Base-by-base conservation (phyloP, 1,140 invertebrate species). In the Carposina sasakii region DNA sequence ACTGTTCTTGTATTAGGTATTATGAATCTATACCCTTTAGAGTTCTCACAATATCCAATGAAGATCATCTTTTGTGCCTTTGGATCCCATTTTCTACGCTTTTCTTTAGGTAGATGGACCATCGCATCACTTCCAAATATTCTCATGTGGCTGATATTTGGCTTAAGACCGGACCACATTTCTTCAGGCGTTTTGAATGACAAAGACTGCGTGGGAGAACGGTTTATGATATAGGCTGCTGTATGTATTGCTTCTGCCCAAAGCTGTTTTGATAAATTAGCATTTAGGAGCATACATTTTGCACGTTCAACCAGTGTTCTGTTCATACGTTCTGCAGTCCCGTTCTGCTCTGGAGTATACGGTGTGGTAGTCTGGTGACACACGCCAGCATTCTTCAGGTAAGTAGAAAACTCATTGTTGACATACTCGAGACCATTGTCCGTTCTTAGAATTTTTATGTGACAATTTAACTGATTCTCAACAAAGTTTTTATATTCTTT, bases 341-440 rank as follows among this genome's bases (percentile, higher is more conserved):
- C 75, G 61, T 86, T 86, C 56, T 77, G 69, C 46, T 83, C 48
- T 5, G 79, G 71, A n/a, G n/a, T n/a, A n/a, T n/a, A n/a, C n/a
- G n/a, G n/a, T n/a, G n/a, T n/a, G 10, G 71, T 45, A 9, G 26
- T 46, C 20, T 54, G 52, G 52, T 62, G 63, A 1, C 40, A 23
- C 10, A 85, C 85, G 4, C 73, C 75, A 9, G 50, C 19, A 4
- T 57, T 44, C 17, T 57, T 57, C 2, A 81, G 52, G 31, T 57
- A 81, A 1, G 57, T 33, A 20, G 58, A 50, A 39, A 86, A 74
- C 1, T 54, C 28, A 6, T 53, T 43, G 52, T 68, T 77, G 1
- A 56, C 16, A 49, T 76, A 85, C 51, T 86, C 82, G 4, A 24
- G 52, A 10, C 81, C 85, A 52, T 85, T 85, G 40, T 86, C 83